These are phyloP conservation scores for Eudasyphora cyanicolor DNA, from an alignment of 2,888 invertebrate genomes.

Conservation along the genomic window DNA sequence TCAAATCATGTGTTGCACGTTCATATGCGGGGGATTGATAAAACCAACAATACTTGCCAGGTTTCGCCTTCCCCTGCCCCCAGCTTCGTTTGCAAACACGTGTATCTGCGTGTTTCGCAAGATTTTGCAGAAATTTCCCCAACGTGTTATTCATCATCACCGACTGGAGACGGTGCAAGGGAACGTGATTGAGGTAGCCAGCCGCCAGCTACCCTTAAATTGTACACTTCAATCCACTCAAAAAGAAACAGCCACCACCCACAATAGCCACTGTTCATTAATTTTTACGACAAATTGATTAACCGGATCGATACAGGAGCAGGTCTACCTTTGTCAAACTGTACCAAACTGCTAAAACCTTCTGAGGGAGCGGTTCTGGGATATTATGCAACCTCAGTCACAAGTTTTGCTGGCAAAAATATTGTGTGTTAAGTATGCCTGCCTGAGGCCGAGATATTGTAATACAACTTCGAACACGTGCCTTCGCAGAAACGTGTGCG, in stretches of 20 bases:
- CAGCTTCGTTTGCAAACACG: neutral
- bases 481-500: conserved; percentile 44
- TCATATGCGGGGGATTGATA: too few relatives aligned
- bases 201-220: conserved; percentile 33
- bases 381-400: conserved; percentile 75
- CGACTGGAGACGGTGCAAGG: neutral
- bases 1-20: neutral
- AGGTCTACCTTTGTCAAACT: conserved; percentile 34
- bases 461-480: conserved; percentile 57
- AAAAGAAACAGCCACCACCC: too few relatives aligned
- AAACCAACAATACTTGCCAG: neutral
- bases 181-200: neutral
- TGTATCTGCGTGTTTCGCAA: conserved; percentile 33
- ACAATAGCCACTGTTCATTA: conserved; percentile 71
- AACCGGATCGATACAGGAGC: conserved; percentile 67
- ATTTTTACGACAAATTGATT: conserved; percentile 79
- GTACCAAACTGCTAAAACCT: conserved; percentile 34
- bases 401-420: neutral
- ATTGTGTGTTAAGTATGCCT: neutral
- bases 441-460: conserved; percentile 37
- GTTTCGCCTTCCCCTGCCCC: neutral
- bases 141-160: conserved; percentile 36
- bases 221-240: neutral
- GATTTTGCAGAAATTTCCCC: conserved; percentile 40
- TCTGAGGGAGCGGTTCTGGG: conserved; percentile 65